Evolutionary conservation across 1,140 invertebrate genomes (phyloP).

Genomic region (Sarcophaga peregrina): DNA sequence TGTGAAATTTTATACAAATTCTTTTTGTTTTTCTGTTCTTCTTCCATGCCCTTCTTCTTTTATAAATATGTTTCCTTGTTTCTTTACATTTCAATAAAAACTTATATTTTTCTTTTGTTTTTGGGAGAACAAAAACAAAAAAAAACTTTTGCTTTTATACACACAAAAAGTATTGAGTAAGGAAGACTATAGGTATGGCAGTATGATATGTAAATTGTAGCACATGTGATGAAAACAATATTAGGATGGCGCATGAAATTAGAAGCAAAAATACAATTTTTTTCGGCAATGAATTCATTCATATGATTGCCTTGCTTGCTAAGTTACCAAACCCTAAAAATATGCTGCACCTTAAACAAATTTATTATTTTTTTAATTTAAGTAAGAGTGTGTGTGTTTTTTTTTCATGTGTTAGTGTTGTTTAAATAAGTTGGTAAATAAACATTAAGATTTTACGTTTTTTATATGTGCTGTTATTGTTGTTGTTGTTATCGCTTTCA

Average conservation of each 20-base stretch:
- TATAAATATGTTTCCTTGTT: too few relatives aligned
- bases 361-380: too few relatives aligned
- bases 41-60: too few relatives aligned
- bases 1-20: neutral
- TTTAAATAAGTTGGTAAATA: slow-evolving; percentile 1
- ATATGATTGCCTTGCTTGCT: too few relatives aligned
- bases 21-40: neutral
- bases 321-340: neutral
- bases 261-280: too few relatives aligned
- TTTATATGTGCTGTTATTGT: neutral
- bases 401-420: neutral
- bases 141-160: too few relatives aligned
- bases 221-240: neutral
- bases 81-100: neutral
- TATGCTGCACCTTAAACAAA: neutral
- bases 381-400: too few relatives aligned
- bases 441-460: neutral
- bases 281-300: too few relatives aligned
- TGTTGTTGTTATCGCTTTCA: too few relatives aligned
- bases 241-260: neutral
- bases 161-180: neutral
- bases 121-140: too few relatives aligned
- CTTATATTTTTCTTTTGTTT: neutral
- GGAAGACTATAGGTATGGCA: too few relatives aligned
- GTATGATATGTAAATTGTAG: neutral